Conservation (phyloP, 2,888 invertebrate species). For the Choristoneura rosaceana region DNA sequence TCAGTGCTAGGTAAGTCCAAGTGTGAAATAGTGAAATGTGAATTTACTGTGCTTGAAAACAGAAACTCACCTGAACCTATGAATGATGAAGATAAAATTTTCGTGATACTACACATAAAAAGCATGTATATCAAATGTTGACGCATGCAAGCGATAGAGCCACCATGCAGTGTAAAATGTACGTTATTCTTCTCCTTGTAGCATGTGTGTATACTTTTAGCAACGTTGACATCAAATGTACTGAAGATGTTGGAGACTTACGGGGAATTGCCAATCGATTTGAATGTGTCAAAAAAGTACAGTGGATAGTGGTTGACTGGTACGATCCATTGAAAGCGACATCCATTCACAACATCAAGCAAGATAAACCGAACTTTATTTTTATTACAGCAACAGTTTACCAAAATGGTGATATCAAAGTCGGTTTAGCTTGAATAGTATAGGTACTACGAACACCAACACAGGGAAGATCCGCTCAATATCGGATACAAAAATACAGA, state of each 20-base stretch:
- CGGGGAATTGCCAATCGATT: slow-evolving; percentile 66
- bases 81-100: slow-evolving; percentile 41
- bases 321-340: slow-evolving; percentile 84
- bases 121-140: slow-evolving; percentile 69
- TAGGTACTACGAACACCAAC: slow-evolving; percentile 79
- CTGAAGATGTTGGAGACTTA: slow-evolving; percentile 57
- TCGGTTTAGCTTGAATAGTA: slow-evolving; percentile 67
- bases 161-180: slow-evolving; percentile 78
- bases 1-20: slow-evolving; percentile 21
- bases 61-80: slow-evolving; percentile 39
- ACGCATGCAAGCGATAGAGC: slow-evolving; percentile 79
- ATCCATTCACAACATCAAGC: slow-evolving; percentile 83
- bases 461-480: slow-evolving; percentile 78
- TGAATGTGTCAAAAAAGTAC: slow-evolving; percentile 68
- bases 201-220: slow-evolving; percentile 52
- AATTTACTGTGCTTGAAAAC: slow-evolving; percentile 24
- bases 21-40: slow-evolving; percentile 29
- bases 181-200: slow-evolving; percentile 56
- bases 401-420: slow-evolving; percentile 14
- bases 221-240: slow-evolving; percentile 69
- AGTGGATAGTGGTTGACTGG: slow-evolving; percentile 79
- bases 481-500: slow-evolving; percentile 76
- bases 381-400: neutral
- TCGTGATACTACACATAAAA: slow-evolving; percentile 80
- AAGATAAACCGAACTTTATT: slow-evolving; percentile 68